Evolutionary conservation across 1,140 invertebrate species (phyloP), one percentile per base, ranked within the genome.

Genomic region (Lanistes nyassanus): DNA sequence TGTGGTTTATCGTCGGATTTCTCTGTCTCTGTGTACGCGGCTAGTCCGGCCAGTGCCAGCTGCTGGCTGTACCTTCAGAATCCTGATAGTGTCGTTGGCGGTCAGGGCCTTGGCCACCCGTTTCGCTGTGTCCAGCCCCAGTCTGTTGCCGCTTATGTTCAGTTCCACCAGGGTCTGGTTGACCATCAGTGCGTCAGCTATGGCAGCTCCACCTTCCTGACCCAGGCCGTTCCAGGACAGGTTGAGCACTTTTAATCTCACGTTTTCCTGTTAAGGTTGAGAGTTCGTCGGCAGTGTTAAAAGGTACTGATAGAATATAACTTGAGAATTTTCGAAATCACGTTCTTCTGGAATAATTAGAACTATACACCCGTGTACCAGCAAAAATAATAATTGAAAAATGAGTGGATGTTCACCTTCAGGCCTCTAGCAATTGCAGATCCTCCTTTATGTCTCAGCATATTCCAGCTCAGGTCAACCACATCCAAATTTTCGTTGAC

Each of bases 171-270:
- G 68, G 11, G 84, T 78, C 64, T 83, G 84, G 71, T 90, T 89
- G 42, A 76, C 77, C 29, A 77, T 65, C 29, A 90, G 69, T 1
- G 86, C 87, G 47, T 89, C 88, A 3, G 86, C 87, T 16, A 90
- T 76, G 0, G 85, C 86, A 39, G 77, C 74, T 7, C 89, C 88
- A 39, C 88, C 88, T 73, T 87, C 83, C 21, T 79, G 69, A 16
- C 85, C 88, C 71, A 90, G 88, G 0, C 89, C 89, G 79, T 90
- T 90, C 84, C 86, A 89, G 21, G 86, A 81, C 36, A 90, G 77
- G 68, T 86, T 83, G 39, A 86, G 87, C 2, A 79, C 76, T 74
- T 89, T 89, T 56, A 90, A 70, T 23, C 88, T 76, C 31, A 89
- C 83, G 68, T 89, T 89, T 79, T 89, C 88, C 87, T 89, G 73